These are phyloP conservation scores for Aphaenogaster rudis DNA, from an alignment of 1,140 invertebrate species.

Conservation along the genomic window DNA sequence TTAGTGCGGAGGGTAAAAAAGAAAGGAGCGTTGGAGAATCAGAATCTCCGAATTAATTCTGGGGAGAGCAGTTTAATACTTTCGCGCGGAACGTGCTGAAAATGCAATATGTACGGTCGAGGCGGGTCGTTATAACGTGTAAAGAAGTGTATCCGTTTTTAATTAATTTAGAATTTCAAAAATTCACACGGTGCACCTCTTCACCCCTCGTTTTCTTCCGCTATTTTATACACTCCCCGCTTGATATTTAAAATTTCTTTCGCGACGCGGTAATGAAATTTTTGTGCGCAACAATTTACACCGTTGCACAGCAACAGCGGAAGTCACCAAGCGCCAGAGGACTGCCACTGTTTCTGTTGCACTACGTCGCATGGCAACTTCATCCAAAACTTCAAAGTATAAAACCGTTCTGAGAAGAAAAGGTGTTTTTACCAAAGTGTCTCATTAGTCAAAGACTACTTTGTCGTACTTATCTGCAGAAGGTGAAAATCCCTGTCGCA, in stretches of 20 bases:
- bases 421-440: constrained; percentile 12
- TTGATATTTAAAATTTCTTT: neutral
- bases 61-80: neutral
- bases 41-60: neutral
- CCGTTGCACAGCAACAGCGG: neutral
- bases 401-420: constrained; percentile 5
- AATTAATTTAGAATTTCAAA: constrained; percentile 27
- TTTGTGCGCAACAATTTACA: constrained; percentile 10
- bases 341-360: constrained; percentile 40
- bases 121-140: neutral
- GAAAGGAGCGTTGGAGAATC: neutral
- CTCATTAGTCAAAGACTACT: constrained; percentile 31
- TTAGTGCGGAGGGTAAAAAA: neutral
- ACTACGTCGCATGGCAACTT: neutral
- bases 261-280: neutral
- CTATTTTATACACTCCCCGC: neutral
- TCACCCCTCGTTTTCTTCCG: neutral
- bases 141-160: neutral
- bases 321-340: neutral
- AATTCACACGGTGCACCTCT: neutral
- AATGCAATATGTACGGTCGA: neutral
- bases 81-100: neutral
- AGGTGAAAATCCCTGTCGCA: neutral
- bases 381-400: neutral
- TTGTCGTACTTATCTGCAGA: neutral